Conservation (phyloP, 1,140 invertebrate species). For the Hetaerina americana region DNA sequence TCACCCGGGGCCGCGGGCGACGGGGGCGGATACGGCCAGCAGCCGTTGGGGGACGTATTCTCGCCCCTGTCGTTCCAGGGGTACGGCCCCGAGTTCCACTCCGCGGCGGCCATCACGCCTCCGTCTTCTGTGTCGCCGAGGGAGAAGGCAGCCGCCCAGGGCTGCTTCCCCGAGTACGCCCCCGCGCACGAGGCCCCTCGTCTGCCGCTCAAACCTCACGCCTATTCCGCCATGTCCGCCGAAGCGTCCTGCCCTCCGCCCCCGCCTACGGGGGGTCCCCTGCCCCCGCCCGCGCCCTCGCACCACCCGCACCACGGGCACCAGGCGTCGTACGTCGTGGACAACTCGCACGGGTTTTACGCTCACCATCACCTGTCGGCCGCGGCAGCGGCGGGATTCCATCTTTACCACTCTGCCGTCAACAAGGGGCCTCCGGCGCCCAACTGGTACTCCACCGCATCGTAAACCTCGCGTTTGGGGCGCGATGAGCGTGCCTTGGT, state of each 20-base stretch:
- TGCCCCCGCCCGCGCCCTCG: neutral
- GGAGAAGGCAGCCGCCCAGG: constrained; percentile 50
- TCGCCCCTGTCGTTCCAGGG: neutral
- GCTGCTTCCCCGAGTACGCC: neutral
- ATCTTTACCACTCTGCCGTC: neutral
- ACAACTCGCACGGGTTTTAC: neutral
- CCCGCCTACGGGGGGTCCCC: neutral
- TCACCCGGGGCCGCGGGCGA: neutral
- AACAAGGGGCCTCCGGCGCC: neutral
- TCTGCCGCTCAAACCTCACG: neutral
- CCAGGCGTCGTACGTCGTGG: neutral
- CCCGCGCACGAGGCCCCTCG: neutral
- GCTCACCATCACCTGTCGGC: neutral
- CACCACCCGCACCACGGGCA: neutral
- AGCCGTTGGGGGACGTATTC: constrained; percentile 11
- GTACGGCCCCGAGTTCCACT: neutral
- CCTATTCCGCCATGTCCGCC: neutral
- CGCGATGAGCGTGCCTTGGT: too few species aligned
- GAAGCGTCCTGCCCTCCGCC: neutral
- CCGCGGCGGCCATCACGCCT: constrained; percentile 71
- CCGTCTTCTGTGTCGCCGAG: constrained; percentile 87
- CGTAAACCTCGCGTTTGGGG: too few species aligned
- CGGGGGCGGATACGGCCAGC: constrained; percentile 25
- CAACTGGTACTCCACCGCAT: neutral
- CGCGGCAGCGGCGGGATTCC: neutral